Evolutionary conservation across 2,113 vertebrate genomes (phyloP).

Genomic region (Callithrix jacchus): DNA sequence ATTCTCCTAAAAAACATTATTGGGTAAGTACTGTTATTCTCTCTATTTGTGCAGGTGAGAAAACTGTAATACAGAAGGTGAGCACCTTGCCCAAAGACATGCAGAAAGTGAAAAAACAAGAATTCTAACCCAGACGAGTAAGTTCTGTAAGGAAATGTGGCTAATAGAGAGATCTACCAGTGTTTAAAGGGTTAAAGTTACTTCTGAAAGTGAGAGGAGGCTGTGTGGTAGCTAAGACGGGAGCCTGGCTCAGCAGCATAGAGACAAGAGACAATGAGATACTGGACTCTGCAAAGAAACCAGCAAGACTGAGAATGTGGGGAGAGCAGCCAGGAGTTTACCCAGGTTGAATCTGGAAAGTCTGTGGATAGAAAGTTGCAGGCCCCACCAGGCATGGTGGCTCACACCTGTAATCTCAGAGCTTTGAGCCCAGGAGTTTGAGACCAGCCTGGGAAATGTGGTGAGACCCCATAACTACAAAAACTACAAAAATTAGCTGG

Average conservation of each 20-base stretch:
- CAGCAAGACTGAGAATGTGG: not conserved
- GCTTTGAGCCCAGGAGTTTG: no score
- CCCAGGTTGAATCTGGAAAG: not conserved
- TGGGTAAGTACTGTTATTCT: no score
- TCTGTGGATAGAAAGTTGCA: not conserved
- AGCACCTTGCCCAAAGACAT: not conserved
- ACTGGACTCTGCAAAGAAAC: not conserved
- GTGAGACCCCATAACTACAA: no score
- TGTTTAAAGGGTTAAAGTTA: fast-evolving
- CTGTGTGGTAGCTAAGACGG: fast-evolving
- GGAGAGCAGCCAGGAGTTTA: no score
- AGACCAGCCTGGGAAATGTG: no score
- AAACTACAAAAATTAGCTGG: no score
- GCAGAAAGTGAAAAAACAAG: not conserved
- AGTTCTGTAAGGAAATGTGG: no score
- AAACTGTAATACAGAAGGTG: not conserved
- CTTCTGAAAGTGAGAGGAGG: not conserved
- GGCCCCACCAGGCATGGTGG: fast-evolving
- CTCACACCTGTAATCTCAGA: no score
- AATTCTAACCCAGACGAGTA: not conserved
- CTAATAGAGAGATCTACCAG: not conserved
- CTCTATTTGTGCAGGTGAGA: no score
- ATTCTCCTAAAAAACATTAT: no score
- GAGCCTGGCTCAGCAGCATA: not conserved
- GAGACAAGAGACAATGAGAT: not conserved